phyloP scores from a whole-genome alignment of 2,888 invertebrate species.

The Drosophila anomalata region DNA sequence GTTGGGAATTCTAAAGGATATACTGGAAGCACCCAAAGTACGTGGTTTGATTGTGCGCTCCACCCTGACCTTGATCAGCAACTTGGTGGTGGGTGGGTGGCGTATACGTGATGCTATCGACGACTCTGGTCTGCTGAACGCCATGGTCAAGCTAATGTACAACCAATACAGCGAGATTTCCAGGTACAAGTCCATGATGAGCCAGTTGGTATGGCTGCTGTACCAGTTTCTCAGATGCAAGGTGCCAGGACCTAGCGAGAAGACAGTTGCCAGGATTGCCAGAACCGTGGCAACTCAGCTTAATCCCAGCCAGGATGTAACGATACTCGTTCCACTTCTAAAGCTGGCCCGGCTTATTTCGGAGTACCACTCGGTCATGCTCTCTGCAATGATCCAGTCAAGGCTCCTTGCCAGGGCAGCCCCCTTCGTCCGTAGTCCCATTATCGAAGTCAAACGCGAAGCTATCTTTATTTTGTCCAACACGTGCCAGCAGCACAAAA shows the following conservation, averaged over 20 bases:
- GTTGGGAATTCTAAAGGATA: conserved; percentile 17
- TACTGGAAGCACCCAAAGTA: background rate
- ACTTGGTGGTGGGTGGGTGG: conserved; percentile 48
- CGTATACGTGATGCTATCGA: conserved; percentile 47
- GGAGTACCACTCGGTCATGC: conserved; percentile 51
- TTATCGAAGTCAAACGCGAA: conserved; percentile 49
- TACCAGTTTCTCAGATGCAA: conserved; percentile 51
- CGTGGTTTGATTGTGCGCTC: conserved; percentile 21
- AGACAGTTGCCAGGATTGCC: conserved; percentile 28
- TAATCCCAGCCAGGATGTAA: conserved; percentile 28
- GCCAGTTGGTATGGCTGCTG: conserved; percentile 49
- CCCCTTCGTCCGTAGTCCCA: conserved; percentile 47
- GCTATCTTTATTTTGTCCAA: conserved; percentile 48
- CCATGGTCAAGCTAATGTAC: conserved; percentile 24
- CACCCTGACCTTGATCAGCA: conserved; percentile 47
- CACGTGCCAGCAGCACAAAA: conserved; percentile 40
- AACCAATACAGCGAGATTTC: too few species aligned
- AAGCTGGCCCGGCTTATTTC: conserved; percentile 46
- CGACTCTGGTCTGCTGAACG: conserved; percentile 39
- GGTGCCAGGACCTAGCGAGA: conserved; percentile 37
- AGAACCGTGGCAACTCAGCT: conserved; percentile 14
- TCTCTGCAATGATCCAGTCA: conserved; percentile 33
- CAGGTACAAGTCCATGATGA: conserved; percentile 9
- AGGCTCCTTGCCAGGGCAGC: conserved; percentile 20
- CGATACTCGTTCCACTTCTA: conserved; percentile 37